Evolutionary conservation across 64 coral and sea anemone species (phyloP).

Genomic region (Stylophora pistillata): DNA sequence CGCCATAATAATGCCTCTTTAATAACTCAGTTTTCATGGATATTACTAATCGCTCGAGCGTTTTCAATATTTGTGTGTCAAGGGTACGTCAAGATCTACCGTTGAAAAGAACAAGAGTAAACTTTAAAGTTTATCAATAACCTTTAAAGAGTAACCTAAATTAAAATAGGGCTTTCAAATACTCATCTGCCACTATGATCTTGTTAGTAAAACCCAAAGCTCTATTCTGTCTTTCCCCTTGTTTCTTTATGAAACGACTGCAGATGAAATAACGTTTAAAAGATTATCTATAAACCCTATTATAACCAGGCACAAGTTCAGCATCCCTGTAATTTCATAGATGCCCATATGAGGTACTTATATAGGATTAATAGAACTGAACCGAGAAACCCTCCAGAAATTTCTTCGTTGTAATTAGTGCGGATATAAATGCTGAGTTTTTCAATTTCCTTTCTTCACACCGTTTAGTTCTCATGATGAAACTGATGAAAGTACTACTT

Average conservation of each 20-base stretch:
- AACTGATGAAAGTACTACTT: background rate
- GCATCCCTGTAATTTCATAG: background rate
- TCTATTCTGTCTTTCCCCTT: background rate
- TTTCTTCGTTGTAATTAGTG: background rate
- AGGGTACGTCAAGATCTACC: too few relatives aligned
- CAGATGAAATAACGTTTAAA: background rate
- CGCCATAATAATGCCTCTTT: too few relatives aligned
- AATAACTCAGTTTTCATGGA: too few relatives aligned
- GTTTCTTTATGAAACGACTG: background rate
- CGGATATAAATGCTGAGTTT: background rate
- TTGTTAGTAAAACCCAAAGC: too few relatives aligned
- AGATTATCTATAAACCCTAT: background rate
- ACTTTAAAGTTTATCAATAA: too few relatives aligned
- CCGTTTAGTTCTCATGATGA: background rate
- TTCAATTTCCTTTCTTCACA: background rate
- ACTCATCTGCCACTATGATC: too few relatives aligned
- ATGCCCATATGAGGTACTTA: background rate
- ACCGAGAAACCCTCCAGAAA: background rate
- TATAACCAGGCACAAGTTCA: background rate
- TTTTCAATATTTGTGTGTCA: too few relatives aligned
- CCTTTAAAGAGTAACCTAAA: too few relatives aligned
- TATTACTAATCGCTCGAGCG: too few relatives aligned
- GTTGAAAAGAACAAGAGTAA: too few relatives aligned
- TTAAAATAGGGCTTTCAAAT: too few relatives aligned
- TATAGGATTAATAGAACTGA: background rate